A percentile compares a stretch with the other conserved stretches of the same genome.
These are phyloP conservation scores for Hypomecis atomaria DNA, from an alignment of 2,888 invertebrate genomes.

Conservation along the genomic window DNA sequence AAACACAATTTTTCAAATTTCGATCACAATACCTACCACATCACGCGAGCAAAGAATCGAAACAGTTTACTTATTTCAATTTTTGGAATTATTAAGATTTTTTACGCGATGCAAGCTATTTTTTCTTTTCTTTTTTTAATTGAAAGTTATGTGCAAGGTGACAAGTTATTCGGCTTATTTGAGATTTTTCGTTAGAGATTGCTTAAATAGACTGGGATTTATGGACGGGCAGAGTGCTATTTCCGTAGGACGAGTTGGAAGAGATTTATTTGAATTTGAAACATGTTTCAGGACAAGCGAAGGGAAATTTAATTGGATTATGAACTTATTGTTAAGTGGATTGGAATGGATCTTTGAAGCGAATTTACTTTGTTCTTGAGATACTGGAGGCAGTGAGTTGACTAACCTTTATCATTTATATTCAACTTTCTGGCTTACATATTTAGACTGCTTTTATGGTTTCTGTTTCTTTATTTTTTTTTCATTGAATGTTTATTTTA, in stretches of 20 bases:
- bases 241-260: constrained; percentile 79
- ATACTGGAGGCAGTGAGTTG: neutral
- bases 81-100: constrained; percentile 33
- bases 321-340: constrained; percentile 72
- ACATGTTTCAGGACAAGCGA: constrained; percentile 77
- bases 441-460: no score
- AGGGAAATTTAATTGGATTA: constrained; percentile 82
- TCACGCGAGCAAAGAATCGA: constrained; percentile 31
- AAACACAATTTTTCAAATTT: constrained; percentile 20
- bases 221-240: constrained; percentile 80
- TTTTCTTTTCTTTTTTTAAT: constrained; percentile 41
- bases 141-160: constrained; percentile 62
- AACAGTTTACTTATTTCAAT: constrained; percentile 35
- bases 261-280: constrained; percentile 83
- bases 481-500: no score
- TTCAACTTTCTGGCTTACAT: no score
- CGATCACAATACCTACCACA: constrained; percentile 9
- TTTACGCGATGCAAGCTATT: constrained; percentile 39
- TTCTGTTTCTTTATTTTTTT: no score
- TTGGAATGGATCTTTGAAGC: constrained; percentile 57
- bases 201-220: constrained; percentile 83
- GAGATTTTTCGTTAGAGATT: constrained; percentile 80
- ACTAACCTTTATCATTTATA: neutral
- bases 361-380: constrained; percentile 30
- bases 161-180: constrained; percentile 74